Base-by-base conservation (phyloP, 2,113 vertebrate species). In the Ardeotis arabs region DNA sequence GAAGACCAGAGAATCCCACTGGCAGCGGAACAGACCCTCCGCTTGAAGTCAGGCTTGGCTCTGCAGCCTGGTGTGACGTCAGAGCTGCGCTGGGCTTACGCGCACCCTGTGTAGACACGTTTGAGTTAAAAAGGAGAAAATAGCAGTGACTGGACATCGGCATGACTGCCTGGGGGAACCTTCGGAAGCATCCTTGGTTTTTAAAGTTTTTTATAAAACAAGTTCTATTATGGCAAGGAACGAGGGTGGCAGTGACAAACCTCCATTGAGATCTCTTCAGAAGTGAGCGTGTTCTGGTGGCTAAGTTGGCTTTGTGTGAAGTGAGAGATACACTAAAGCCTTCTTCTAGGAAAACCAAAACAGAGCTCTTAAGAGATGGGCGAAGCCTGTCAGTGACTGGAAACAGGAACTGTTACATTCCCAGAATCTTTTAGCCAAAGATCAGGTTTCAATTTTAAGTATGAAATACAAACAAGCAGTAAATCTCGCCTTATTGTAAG, bases 341-440 rank as follows among this genome's bases (percentile, higher is more conserved):
- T 62, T 58, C 7, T 81, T 83, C 92, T 75, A 39, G 85, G 86
- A 44, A 56, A 78, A 47, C 20, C 2, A 84, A 49, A 74, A 2
- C 59, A 35, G 41, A 50, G 64, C 79, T 77, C 75, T 63, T 49
- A 33, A 79, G 73, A 84, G 79, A 8, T 41, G 68, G 56, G 41
- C 56, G 84, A 7, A 56, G 80, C 37, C 35, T 2, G 0, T 55
- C 83, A 56, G 28, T 92, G 87, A 41, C 93, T 85, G 91, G 89
- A 94, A 95, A 7, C 33, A 55, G 85, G 62, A 90, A 63, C 79
- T 44, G 14, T 44, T 83, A 5, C 23, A 64, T 95, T 94, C 90
- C 84, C 89, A 63, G 95, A 92, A 95, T 70, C 82, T 95, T 83
- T 73, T 37, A 69, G 70, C 67, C 85, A 49, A 33, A 74, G 78